Evolutionary conservation across 2,113 vertebrate genomes (phyloP).

Genomic region (Grallaria varia): DNA sequence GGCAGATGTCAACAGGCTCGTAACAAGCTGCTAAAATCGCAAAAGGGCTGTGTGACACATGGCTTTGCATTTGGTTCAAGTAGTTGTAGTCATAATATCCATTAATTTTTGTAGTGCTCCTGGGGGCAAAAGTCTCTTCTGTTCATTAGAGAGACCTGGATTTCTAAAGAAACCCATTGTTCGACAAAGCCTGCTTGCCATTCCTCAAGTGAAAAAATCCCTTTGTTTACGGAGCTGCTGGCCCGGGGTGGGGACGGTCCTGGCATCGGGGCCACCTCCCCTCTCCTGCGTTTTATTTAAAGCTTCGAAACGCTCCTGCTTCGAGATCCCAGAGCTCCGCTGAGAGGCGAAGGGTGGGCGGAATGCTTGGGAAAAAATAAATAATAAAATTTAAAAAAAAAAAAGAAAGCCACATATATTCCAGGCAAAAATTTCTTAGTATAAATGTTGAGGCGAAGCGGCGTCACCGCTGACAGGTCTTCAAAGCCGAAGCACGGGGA

Average conservation of each 20-base stretch:
- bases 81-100: not conserved
- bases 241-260: not conserved
- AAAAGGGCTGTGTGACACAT: not conserved
- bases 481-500: not conserved
- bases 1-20: not conserved
- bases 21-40: not conserved
- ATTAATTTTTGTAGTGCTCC: not conserved
- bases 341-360: not conserved
- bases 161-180: not conserved
- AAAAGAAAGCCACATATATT: not conserved
- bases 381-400: not conserved
- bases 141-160: not conserved
- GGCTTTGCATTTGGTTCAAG: not conserved
- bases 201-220: fast-evolving
- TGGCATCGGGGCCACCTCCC: not conserved
- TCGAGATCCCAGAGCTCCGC: not conserved
- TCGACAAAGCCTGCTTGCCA: not conserved
- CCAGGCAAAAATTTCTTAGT: not conserved
- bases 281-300: not conserved
- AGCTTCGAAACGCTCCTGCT: not conserved
- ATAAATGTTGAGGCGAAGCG: not conserved
- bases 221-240: not conserved
- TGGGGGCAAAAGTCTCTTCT: not conserved
- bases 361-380: not conserved
- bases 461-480: not conserved